Conservation (phyloP, 2,888 invertebrate genomes). For the Chaetogeoica ovagalla region DNA sequence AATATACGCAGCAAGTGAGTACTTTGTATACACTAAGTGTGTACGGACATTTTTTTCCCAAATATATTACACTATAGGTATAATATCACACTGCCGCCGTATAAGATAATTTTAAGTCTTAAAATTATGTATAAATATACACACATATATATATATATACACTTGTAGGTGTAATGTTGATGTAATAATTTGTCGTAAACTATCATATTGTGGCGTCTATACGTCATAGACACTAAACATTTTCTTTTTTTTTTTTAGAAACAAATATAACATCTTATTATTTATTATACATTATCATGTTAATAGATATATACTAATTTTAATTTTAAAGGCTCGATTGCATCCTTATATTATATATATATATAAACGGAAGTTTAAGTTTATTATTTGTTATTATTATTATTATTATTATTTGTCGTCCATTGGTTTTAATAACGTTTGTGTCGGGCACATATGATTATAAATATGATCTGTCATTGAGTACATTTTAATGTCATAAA, state of each 20-base stretch:
- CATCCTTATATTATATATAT: not conserved
- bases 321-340: not conserved
- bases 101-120: not conserved
- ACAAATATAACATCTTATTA: not conserved
- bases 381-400: not conserved
- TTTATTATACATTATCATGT: too few relatives aligned
- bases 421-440: constrained; percentile 12
- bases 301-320: too few relatives aligned
- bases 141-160: too few relatives aligned
- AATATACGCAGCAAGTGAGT: too few relatives aligned
- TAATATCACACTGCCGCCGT: not conserved
- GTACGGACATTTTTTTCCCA: too few relatives aligned
- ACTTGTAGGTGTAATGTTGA: not conserved
- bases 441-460: not conserved
- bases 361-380: not conserved
- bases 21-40: too few relatives aligned
- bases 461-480: not conserved
- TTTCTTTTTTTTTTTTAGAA: not conserved
- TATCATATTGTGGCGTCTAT: not conserved
- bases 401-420: not conserved
- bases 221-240: not conserved
- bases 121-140: not conserved
- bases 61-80: not conserved
- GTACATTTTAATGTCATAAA: not conserved
- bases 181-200: not conserved